Evolutionary conservation across 2,113 vertebrate genomes (phyloP), one percentile per base, ranked within the genome.

Genomic region (Loxodonta africana): DNA sequence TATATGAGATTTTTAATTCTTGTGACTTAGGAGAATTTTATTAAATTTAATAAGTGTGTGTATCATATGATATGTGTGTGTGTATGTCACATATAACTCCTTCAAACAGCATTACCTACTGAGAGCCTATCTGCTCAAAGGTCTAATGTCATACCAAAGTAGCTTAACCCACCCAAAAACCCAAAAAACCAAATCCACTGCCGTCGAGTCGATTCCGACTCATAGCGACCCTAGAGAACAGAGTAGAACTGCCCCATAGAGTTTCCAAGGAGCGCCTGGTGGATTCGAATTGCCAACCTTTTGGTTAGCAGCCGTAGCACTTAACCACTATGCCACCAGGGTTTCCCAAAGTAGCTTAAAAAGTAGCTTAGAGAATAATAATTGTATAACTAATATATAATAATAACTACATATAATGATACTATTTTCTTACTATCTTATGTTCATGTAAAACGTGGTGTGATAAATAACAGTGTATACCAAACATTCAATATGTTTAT

Each of bases 1-100:
- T 33, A 44, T 5, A 65, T 28, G 25, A 71, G 63, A 51, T 23
- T 88, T 95, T 94, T 80, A n/a, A 90, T 86, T 62, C 87, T 92
- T 53, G 71, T 90, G 86, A 74, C 25, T 48, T 74, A 3, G 26
- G 12, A 69, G 37, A 69, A n/a, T 57, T 17, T 69, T 67, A 83
- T 48, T 71, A 48, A 83, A 77, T 33, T n/a, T 73, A 17, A 20
- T 25, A 17, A 73, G 9, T 73, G n/a, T 73, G 30, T 20, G 10
- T 62, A 62, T 73, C 69, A 33, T 71, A 71, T 33, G n/a, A 71
- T 71, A 30, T 62, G 8, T 62, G 60, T 71, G 46, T 46, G 26
- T 46, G 46, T 46, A 14, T 46, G 46, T 78, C 17, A 48, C 28
- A 73, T 37, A 77, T 33, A 15, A 76, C 26, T 28, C 18, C 77